Evolutionary conservation across 2,113 vertebrate genomes (phyloP).

Genomic region (Catagonus wagneri): DNA sequence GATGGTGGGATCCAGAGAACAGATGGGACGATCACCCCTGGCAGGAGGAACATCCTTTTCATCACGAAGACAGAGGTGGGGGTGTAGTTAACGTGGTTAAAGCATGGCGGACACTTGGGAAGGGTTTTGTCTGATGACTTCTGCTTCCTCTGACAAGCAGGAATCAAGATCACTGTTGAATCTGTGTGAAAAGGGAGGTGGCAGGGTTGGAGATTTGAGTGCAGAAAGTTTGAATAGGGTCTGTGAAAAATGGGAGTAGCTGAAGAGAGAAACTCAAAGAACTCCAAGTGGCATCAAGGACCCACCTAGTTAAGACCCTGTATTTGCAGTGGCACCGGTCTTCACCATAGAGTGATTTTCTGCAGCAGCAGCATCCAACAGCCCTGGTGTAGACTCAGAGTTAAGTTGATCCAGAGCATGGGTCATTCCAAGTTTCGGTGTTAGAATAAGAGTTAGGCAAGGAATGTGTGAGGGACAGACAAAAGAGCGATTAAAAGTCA

Average conservation of each 20-base stretch:
- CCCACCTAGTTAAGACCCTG: background rate
- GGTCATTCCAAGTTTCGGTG: background rate
- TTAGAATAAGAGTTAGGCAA: background rate
- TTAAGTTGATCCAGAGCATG: background rate
- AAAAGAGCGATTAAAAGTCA: background rate
- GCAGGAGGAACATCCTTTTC: background rate
- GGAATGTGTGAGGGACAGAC: background rate
- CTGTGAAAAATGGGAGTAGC: background rate
- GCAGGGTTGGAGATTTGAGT: background rate
- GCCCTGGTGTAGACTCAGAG: background rate
- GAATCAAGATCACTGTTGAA: background rate
- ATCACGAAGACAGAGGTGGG: background rate
- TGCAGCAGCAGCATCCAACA: background rate
- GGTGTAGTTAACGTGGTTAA: background rate
- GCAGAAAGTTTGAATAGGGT: background rate
- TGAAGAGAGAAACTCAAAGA: background rate
- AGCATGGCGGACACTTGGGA: background rate
- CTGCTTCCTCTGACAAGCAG: background rate
- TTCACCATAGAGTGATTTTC: background rate
- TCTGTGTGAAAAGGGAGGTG: background rate
- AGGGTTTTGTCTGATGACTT: background rate
- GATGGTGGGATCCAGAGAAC: background rate
- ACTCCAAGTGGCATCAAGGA: background rate
- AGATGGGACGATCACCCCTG: background rate
- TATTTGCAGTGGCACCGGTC: accelerated